Evolutionary conservation across 1,140 invertebrate genomes (phyloP).

Genomic region (Drosophila tsacasi): DNA sequence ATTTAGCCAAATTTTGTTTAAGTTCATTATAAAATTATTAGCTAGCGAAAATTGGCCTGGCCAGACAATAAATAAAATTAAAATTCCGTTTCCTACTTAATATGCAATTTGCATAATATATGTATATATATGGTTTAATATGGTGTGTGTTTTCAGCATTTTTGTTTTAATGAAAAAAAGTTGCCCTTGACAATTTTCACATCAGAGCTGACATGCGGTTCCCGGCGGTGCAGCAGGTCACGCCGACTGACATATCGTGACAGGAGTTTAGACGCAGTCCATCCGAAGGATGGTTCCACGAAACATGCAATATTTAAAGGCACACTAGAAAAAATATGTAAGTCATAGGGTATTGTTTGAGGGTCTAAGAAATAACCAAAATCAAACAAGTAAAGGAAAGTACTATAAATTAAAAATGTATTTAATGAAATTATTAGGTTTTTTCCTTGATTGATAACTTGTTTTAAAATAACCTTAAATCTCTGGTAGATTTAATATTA

Average conservation of each 20-base stretch:
- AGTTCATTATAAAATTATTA: conserved; percentile 41
- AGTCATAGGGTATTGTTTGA: not conserved
- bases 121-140: conserved; percentile 9
- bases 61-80: conserved; percentile 37
- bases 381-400: not conserved
- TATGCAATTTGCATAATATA: conserved; percentile 49
- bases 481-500: not conserved
- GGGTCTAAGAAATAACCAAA: not conserved
- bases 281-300: conserved; percentile 5
- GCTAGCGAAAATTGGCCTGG: conserved; percentile 24
- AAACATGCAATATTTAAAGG: conserved; percentile 28
- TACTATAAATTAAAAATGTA: not conserved
- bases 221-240: conserved; percentile 30
- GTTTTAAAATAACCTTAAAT: not conserved
- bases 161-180: conserved; percentile 14
- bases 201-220: conserved; percentile 35
- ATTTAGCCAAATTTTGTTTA: conserved; percentile 28
- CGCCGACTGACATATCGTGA: conserved; percentile 33
- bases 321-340: not conserved
- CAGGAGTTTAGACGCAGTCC: conserved; percentile 12
- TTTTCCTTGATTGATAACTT: not conserved
- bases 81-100: conserved; percentile 30
- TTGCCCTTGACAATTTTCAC: conserved; percentile 42
- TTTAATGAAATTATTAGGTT: not conserved
- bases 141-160: not conserved